phyloP scores from a whole-genome alignment of 1,140 invertebrate species.

The Drosophila kohkoa region DNA sequence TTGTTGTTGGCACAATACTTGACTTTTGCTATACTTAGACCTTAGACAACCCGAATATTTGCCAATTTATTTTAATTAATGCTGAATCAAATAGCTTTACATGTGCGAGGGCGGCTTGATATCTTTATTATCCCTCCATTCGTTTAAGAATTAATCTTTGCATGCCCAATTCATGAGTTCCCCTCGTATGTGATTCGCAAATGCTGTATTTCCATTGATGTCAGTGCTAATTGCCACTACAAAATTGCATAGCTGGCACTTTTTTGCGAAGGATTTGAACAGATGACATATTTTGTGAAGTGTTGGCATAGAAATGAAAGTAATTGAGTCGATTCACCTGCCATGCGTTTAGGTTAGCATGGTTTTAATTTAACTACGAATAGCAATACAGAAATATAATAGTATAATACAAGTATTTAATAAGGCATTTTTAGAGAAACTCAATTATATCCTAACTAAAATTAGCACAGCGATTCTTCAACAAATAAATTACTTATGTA shows the following conservation, averaged over 20 bases:
- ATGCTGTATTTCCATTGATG: constrained; percentile 35
- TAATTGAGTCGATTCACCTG: constrained; percentile 13
- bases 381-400: no score
- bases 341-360: neutral
- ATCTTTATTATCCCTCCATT: neutral
- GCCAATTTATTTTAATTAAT: constrained; percentile 76
- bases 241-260: constrained; percentile 30
- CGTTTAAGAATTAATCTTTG: neutral
- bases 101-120: constrained; percentile 2
- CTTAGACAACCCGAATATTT: constrained; percentile 20
- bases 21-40: constrained; percentile 21
- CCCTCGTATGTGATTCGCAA: constrained; percentile 24
- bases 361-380: constrained; percentile 6
- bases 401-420: no score
- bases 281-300: constrained; percentile 51
- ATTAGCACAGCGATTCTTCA: no score
- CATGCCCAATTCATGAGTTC: neutral
- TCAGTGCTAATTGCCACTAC: constrained; percentile 67
- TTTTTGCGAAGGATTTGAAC: constrained; percentile 34
- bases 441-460: no score
- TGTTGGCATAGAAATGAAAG: constrained; percentile 20
- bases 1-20: neutral
- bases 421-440: no score
- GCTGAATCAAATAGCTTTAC: constrained; percentile 25
- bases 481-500: no score